Evolutionary conservation across 2,797 vertebrate species (phyloP), one percentile per base, ranked within the genome.

Genomic region (Xenops minutus): DNA sequence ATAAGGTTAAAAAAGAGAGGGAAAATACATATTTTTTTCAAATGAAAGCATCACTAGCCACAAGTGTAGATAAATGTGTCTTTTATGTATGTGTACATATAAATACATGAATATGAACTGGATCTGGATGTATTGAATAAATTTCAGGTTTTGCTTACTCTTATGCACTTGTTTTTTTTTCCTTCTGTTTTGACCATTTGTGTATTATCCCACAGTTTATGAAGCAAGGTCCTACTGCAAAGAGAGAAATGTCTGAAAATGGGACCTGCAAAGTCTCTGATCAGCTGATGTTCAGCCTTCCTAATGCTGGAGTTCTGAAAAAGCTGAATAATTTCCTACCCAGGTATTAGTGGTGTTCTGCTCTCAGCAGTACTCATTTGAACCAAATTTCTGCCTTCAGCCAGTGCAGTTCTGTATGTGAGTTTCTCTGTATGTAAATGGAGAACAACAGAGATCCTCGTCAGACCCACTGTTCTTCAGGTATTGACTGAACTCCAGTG

Each of bases 1-100:
- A 97, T 97, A 97, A 98, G 96, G 97, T 97, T 97, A 97, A 97
- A 97, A 97, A 96, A 95, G 88, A 96, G 96, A 92, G 61, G 95
- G 93, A 95, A 96, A 85, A 37, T 85, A 55, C 46, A n/a, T 74
- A 7, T 90, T 92, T 95, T 91, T 94, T 94, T 48, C 52, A 66
- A 85, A 68, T 44, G 27, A 76, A 75, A 92, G 64, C 59, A 68
- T 87, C 87, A 75, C 96, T 64, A 79, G 72, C 80, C 29, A n/a
- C 59, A 73, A 6, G 24, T 79, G 63, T 49, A 80, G 52, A 64
- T 74, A 66, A 89, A 85, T 55, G 44, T 41, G 20, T 44, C 49
- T 85, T 59, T 80, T 79, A 69, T 63, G 22, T 32, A 32, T 22
- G 36, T 52, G 66, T 36, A 59, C 34, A 74, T 36, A 86, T 0